A percentile compares a stretch with the other conserved stretches of the same genome.
Evolutionary conservation across 2,113 vertebrate genomes (phyloP).

Genomic region (Pelodiscus sinensis): DNA sequence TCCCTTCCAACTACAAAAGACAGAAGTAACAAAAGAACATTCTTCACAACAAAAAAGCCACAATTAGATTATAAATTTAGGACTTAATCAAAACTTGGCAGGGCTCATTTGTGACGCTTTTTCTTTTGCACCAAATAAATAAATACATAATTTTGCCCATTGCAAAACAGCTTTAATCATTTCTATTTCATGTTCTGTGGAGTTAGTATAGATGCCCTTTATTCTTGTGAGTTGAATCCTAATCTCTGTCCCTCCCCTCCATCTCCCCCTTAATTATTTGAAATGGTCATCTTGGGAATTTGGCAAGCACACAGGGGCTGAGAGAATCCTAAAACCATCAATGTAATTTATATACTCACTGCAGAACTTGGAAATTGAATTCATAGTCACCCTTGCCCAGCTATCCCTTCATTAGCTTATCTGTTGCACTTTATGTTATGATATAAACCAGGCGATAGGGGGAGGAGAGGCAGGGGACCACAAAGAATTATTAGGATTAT

Average conservation of each 20-base stretch:
- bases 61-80: background rate
- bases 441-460: background rate
- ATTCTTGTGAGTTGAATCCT: background rate
- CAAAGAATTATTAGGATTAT: background rate
- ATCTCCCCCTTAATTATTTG: background rate
- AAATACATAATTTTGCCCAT: background rate
- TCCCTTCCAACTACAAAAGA: background rate
- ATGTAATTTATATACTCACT: background rate
- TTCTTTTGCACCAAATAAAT: too few species aligned
- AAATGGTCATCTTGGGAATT: background rate
- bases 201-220: background rate
- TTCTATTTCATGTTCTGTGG: background rate
- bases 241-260: too few species aligned
- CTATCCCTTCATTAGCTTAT: background rate
- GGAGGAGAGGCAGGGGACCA: too few species aligned
- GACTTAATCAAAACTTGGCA: background rate
- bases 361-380: background rate
- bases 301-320: background rate
- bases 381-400: background rate
- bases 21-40: background rate
- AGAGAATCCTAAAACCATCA: background rate
- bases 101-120: background rate
- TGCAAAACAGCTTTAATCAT: background rate
- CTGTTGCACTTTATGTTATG: background rate
- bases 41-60: background rate